Evolutionary conservation across 2,797 vertebrate species (phyloP), one percentile per base, ranked within the genome.

Genomic region (Todus mexicanus): DNA sequence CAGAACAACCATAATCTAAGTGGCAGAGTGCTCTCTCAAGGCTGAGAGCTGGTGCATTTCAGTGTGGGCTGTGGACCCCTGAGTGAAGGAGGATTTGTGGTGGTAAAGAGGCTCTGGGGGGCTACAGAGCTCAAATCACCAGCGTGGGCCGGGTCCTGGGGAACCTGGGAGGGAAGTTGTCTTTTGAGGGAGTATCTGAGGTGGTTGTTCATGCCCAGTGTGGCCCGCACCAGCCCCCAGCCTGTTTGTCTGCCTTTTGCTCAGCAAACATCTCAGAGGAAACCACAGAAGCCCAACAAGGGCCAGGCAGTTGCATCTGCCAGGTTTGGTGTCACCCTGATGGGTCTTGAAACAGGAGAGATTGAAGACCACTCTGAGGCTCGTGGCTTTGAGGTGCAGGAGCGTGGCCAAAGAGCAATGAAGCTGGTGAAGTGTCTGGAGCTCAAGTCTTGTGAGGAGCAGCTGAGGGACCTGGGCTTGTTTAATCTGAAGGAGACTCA

Each of bases 361-460:
- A 7, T 1, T 69, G 31, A n/a, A 61, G 37, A 26, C 7, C 37
- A 6, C 3, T 29, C 4, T 29, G 35, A 75, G 5, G 14, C 20
- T 92, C 29, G 1, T 1, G 2, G n/a, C 29, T 82, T 65, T 45
- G 42, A 35, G n/a, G 10, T 0, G 9, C 61, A 81, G 19, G 38
- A 57, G 33, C 0, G 0, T 47, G 18, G 40, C 75, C 71, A 40
- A 0, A 63, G n/a, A 16, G 21, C 47, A 71, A 48, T 0, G 0
- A 50, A 75, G 21, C 18, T 87, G 21, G 27, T 10, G 22, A 60
- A 40, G 42, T n/a, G 3, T 8, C 51, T 53, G 10, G 17, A 53
- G 51, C 16, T 31, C 51, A 16, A 51, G 48, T 51, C 14, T 26
- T 9, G 26, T 51, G 25, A 26, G 48, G 15, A 51, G 26, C 14